Base-by-base conservation (phyloP, 2,113 vertebrate genomes). In the Elgaria multicarinata region DNA sequence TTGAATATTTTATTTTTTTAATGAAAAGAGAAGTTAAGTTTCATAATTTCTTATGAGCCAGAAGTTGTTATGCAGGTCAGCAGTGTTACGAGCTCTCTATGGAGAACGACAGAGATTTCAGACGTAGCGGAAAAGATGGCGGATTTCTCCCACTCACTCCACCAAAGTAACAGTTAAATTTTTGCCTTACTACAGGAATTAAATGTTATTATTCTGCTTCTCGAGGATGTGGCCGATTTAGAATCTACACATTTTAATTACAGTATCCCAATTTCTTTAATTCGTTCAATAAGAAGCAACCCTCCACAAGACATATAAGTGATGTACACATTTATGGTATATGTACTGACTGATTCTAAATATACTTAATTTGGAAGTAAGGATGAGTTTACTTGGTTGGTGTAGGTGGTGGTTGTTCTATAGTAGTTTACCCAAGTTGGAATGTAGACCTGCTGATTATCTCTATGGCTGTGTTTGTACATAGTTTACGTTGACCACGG, bases 1-100 rank as follows among this genome's bases (percentile, higher is more conserved):
- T 98, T 98, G 98, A 98, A 99, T 98, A 98, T 99, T 98, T 98
- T 98, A 98, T 99, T 98, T 99, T 99, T 99, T 98, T 98, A 97
- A 97, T 97, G 97, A 98, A 98, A 97, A 97, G 95, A 97, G 80
- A 94, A 97, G 96, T 97, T 97, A 97, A 94, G 96, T 97, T 97
- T 96, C 95, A 94, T 96, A 95, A 96, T 97, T 96, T 97, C 96
- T 95, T 96, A 89, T 93, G 94, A 95, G 94, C 94, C 94, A 92
- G 94, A 96, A 94, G 94, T 89, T 94, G 36, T 82, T 94, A 96
- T 95, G 96, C 97, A 96, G 97, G 96, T 95, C 90, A 86, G 90
- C 94, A 82, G 90, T 92, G 95, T 94, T 93, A 94, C 94, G 93
- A 94, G 93, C 91, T 94, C 94, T 95, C 93, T 94, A 77, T 95